Base-by-base conservation (phyloP, 2,888 invertebrate genomes). In the Hipparchia semele region DNA sequence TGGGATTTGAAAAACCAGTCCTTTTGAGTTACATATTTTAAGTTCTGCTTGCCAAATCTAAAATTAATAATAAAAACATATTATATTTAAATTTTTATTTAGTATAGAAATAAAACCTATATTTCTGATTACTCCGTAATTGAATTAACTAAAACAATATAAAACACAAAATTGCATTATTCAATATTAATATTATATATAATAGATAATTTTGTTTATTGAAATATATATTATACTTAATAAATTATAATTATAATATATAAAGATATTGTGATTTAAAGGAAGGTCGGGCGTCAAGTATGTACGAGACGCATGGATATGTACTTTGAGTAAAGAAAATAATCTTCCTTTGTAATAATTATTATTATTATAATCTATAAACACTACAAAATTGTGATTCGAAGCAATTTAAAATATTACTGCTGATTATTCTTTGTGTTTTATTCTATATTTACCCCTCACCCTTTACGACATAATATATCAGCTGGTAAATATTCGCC, bases 361-460 rank as follows among this genome's bases (percentile, higher is more conserved):
- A 93, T 49, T 90, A 93, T 49, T 49, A 49, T 90, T 90, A 90
- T 92, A 91, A 90, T 90, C 90, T 92, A 91, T 92, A 89, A 92
- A 93, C 93, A 93, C 93, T 90, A 93, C 88, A 87, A 89, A 92
- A 93, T 94, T 93, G 93, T 94, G 94, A 93, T 93, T 93, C 88
- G 87, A 92, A 92, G 91, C 94, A 94, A 94, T 93, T 93, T 91
- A 91, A 91, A 93, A 93, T 94, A 94, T 91, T 93, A 93, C 92
- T 90, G 93, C 93, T 94, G 93, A 94, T 90, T 92, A 92, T 86
- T 87, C 78, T 69, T 76, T 75, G 79, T 78, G 86, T 89, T 90
- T 92, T 89, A 89, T 90, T 84, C 70, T 82, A 69, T 45, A 9
- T 61, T 61, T 5, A 45, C n/a, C 12, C 45, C 46, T 23, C 23